These are phyloP conservation scores for Cladopsammia gracilis DNA, from an alignment of 64 coral and sea anemone genomes.

Conservation along the genomic window DNA sequence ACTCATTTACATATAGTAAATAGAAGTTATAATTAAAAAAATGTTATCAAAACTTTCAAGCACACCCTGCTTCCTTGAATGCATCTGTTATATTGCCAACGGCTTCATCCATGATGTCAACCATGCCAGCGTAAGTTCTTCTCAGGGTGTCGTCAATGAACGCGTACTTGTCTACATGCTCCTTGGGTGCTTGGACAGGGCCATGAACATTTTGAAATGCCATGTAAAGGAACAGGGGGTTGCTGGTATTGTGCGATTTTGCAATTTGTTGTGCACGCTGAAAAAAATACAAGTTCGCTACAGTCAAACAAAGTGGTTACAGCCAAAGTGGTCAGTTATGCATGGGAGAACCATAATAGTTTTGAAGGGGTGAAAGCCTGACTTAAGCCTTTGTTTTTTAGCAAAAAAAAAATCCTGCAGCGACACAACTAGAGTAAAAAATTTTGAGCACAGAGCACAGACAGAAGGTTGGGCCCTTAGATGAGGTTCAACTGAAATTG, in stretches of 20 bases:
- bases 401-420: no score
- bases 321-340: no score
- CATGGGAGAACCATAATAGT: no score
- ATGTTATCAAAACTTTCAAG: background rate
- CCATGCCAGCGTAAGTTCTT: slow-evolving; percentile 88
- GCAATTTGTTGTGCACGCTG: slow-evolving; percentile 78
- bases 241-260: slow-evolving; percentile 55
- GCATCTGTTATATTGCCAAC: slow-evolving; percentile 79
- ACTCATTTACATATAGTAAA: no score
- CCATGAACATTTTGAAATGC: slow-evolving; percentile 89
- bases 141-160: slow-evolving; percentile 68
- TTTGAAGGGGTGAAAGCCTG: no score
- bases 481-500: no score
- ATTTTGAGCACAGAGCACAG: no score
- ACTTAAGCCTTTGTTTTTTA: no score
- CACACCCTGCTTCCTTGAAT: slow-evolving; percentile 76
- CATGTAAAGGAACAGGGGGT: slow-evolving; percentile 86
- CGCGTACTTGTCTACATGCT: slow-evolving; percentile 61
- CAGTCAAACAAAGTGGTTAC: no score
- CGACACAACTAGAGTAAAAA: no score
- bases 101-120: slow-evolving; percentile 84
- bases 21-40: no score
- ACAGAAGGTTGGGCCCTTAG: no score
- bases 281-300: background rate
- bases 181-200: slow-evolving; percentile 81